Base-by-base conservation (phyloP, 2,113 vertebrate species). In the Myiopsitta monachus region DNA sequence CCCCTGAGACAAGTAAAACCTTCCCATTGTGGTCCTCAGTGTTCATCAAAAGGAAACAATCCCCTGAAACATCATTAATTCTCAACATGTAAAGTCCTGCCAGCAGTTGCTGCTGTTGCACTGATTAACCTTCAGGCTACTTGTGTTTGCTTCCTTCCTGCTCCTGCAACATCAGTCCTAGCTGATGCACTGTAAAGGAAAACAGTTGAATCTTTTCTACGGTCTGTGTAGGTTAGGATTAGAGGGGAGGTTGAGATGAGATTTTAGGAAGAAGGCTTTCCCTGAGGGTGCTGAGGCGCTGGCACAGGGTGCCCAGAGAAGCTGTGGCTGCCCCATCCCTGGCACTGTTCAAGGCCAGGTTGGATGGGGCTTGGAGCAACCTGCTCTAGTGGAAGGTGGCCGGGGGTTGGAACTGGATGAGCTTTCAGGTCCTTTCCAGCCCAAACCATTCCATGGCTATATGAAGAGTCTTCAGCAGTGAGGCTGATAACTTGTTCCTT, bases 1-100 rank as follows among this genome's bases (percentile, higher is more conserved):
- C 79, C 91, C 87, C 47, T 46, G 79, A 84, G 90, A 92, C 68
- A 44, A 86, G 49, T 55, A 17, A 95, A 76, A 88, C 82, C 91
- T 92, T 93, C 83, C 89, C 51, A 2, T 6, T 74, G 68, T 30
- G 64, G 64, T 86, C 51, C n/a, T 67, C 2, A 1, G 47, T 26
- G 1, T 36, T 83, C 5, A 7, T 62, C 68, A 59, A 64, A 83
- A 81, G 73, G 76, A 73, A 91, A 39, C 68, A 21, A 68, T 78
- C 47, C 87, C 68, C 93, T 75, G 49, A 38, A 92, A 93, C 7
- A 1, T 36, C 3, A 64, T 95, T 47, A 30, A 86, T 57, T 80
- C 41, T 64, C 68, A 10, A 28, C 61, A 3, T 47, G 30, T 7
- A 2, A 73, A 66, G 68, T 33, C 62, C 85, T 86, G 68, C 47